Evolutionary conservation across 2,113 vertebrate genomes (phyloP).

Genomic region (Gavia stellata): DNA sequence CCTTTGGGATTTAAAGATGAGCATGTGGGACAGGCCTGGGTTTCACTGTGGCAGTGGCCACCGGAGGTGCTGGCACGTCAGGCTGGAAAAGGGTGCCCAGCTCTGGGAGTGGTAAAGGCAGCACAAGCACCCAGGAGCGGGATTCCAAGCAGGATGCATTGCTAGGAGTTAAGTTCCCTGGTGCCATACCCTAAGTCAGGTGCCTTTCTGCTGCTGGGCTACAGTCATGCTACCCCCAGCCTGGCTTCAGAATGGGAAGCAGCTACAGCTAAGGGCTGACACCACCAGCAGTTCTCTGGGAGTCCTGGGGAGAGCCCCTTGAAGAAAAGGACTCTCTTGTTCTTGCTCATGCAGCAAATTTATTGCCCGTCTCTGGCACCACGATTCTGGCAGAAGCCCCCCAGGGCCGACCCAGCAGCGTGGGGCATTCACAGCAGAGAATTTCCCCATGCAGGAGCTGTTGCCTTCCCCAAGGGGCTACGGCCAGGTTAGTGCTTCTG

Average conservation of each 20-base stretch:
- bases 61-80: background rate
- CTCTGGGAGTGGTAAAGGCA: background rate
- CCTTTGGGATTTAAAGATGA: background rate
- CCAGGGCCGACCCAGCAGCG: background rate
- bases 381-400: background rate
- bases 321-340: background rate
- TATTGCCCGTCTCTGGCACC: background rate
- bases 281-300: background rate
- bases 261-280: background rate
- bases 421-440: background rate
- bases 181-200: background rate
- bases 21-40: background rate
- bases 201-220: conserved; percentile 3
- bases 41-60: background rate
- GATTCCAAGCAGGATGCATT: background rate
- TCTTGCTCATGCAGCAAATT: background rate
- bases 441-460: background rate
- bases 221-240: background rate
- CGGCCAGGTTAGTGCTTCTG: background rate
- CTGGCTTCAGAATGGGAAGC: background rate
- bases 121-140: background rate
- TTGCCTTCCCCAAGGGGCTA: background rate
- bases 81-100: background rate
- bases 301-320: background rate
- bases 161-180: background rate